These are phyloP conservation scores for Oedothorax gibbosus DNA, from an alignment of 1,140 invertebrate genomes.

Conservation along the genomic window DNA sequence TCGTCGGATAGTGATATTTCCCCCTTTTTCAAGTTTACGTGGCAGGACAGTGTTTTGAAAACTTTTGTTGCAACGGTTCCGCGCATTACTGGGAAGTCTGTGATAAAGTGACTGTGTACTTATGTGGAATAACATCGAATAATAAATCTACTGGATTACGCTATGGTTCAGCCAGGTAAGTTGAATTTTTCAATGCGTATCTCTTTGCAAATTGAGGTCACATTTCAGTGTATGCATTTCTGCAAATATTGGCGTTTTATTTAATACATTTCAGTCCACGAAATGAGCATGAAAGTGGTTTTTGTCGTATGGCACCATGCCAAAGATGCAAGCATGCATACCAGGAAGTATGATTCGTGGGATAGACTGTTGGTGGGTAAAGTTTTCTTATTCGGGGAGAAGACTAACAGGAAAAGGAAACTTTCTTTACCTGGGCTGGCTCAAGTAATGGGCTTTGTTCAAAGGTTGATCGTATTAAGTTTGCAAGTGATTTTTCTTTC, in stretches of 20 bases:
- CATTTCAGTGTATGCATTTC: slow-evolving; percentile 1
- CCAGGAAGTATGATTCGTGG: slow-evolving; percentile 43
- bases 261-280: neutral
- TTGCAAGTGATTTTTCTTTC: too few species aligned
- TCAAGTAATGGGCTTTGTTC: too few species aligned
- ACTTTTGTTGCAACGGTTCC: slow-evolving; percentile 3
- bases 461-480: too few species aligned
- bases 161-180: slow-evolving; percentile 55
- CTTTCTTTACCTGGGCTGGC: neutral
- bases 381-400: slow-evolving; percentile 9
- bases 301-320: slow-evolving; percentile 32
- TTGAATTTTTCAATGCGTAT: slow-evolving; percentile 3
- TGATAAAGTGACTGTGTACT: neutral
- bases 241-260: neutral
- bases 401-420: slow-evolving; percentile 29
- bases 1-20: neutral
- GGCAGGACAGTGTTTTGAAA: slow-evolving; percentile 12
- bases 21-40: slow-evolving; percentile 41
- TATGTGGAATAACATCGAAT: slow-evolving; percentile 25
- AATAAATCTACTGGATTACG: slow-evolving; percentile 29
- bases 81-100: neutral
- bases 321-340: slow-evolving; percentile 18
- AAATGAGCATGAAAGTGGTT: slow-evolving; percentile 10
- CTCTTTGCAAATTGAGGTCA: slow-evolving; percentile 34
- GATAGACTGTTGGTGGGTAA: slow-evolving; percentile 6